These are phyloP conservation scores for Schmidtea mediterranea DNA, from an alignment of 1,140 invertebrate genomes.

Conservation along the genomic window DNA sequence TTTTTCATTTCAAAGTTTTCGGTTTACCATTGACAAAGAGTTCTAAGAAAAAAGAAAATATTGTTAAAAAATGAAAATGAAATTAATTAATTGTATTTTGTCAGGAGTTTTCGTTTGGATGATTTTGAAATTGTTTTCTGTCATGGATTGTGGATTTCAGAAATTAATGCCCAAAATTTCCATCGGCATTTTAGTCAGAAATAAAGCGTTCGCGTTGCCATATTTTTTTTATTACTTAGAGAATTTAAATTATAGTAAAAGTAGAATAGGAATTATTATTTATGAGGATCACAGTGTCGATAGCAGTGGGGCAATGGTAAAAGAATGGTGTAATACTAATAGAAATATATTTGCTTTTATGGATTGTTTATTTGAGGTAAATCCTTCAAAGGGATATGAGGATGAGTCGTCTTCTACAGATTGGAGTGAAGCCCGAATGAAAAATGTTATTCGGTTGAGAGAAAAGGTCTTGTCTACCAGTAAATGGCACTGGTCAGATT, in stretches of 20 bases:
- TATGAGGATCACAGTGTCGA: neutral
- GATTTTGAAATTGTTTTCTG: neutral
- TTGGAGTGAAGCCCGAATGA: neutral
- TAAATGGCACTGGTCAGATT: neutral
- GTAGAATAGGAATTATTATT: neutral
- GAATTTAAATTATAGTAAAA: neutral
- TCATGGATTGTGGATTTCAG: neutral
- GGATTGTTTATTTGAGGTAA: neutral
- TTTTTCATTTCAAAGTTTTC: too few relatives aligned
- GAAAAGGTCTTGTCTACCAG: neutral
- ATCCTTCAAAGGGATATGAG: neutral
- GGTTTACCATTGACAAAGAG: too few relatives aligned
- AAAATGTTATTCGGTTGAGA: neutral
- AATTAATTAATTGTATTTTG: too few relatives aligned
- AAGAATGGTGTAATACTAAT: neutral
- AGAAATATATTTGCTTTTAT: neutral
- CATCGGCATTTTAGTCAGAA: neutral
- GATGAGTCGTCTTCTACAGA: neutral
- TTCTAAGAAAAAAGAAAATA: too few relatives aligned
- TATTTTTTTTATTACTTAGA: constrained; percentile 5
- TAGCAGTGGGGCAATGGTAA: neutral
- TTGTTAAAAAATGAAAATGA: too few relatives aligned
- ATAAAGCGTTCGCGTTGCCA: neutral
- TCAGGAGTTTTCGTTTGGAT: neutral
- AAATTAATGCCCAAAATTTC: neutral